Base-by-base conservation (phyloP, 2,113 vertebrate genomes). In the Castor canadensis region DNA sequence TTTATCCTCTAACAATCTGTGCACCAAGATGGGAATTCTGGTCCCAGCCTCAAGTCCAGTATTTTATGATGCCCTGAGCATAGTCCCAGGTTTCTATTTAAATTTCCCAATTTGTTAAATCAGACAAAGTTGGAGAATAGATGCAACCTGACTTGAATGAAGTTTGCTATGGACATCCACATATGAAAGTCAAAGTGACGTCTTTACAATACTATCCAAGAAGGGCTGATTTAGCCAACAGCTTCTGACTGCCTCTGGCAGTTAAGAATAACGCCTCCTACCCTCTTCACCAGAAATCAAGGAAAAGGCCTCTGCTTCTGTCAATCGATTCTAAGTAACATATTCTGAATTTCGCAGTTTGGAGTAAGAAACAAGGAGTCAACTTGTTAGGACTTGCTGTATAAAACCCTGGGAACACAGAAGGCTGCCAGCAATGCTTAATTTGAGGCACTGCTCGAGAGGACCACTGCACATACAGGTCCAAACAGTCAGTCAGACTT, bases 51-150 rank as follows among this genome's bases (percentile, higher is more conserved):
- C 45, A 79, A 85, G 58, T 62, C 16, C n/a, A 91, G 24, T 35
- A 80, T 52, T 87, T 58, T 52, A 72, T 19, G 19, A 19, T 13
- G 49, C 32, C 28, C 69, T 76, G n/a, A 19, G 9, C 3, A 87
- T 77, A 89, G 60, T 1, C 81, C 15, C 12, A 62, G 17, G 47
- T 86, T 82, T 87, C 56, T 71, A 28, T 32, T 73, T 94, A 49
- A 52, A 77, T 83, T 89, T 85, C 66, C 35, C 35, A 66, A 20
- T 64, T 85, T 26, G 15, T 47, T 91, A 91, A 81, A 69, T n/a
- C 16, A 28, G 52, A 81, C 54, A 52, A 6, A n/a, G 19, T 58
- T 16, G 17, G 54, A 15, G 3, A 91, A 60, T 12, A 52, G n/a
- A 49, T 0, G 3, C n/a, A 80, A 43, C 6, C 47, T 10, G 52